Conservation (phyloP, 1,140 invertebrate species). For the Heliothis subflexa region DNA sequence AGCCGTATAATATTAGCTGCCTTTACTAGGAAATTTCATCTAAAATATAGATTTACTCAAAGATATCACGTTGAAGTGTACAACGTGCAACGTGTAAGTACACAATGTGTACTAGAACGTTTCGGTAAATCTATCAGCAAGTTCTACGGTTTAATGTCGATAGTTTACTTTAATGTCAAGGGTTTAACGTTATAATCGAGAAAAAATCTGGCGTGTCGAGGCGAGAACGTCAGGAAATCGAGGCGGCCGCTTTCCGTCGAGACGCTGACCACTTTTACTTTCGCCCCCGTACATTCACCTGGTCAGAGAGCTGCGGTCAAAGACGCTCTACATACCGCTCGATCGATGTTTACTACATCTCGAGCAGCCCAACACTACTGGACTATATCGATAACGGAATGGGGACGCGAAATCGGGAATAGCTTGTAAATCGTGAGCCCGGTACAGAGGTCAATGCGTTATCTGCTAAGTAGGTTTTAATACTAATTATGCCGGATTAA, state of each 20-base stretch:
- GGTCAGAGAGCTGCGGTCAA: constrained; percentile 53
- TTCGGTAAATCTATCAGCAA: background rate
- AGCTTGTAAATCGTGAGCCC: background rate
- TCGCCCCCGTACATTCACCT: constrained; percentile 78
- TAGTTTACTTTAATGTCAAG: constrained; percentile 31
- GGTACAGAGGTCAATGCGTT: background rate
- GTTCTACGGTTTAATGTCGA: constrained; percentile 13
- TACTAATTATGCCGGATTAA: background rate
- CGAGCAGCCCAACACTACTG: constrained; percentile 39
- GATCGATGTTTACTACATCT: constrained; percentile 60
- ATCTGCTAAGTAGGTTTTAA: background rate
- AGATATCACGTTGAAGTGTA: background rate
- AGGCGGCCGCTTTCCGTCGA: constrained; percentile 63
- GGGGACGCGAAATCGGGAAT: background rate
- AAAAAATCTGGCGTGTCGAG: constrained; percentile 20
- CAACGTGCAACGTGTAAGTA: background rate
- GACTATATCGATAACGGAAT: constrained; percentile 24
- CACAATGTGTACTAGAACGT: background rate
- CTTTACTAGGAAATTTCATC: background rate
- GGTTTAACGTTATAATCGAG: background rate
- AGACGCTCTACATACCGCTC: constrained; percentile 68
- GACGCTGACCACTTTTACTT: constrained; percentile 77
- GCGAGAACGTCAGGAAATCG: constrained; percentile 61
- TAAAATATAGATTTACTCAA: background rate
- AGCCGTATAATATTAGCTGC: constrained; percentile 1